phyloP scores from a whole-genome alignment of 53 echinoderm and acorn worm species.

The Astropecten irregularis region DNA sequence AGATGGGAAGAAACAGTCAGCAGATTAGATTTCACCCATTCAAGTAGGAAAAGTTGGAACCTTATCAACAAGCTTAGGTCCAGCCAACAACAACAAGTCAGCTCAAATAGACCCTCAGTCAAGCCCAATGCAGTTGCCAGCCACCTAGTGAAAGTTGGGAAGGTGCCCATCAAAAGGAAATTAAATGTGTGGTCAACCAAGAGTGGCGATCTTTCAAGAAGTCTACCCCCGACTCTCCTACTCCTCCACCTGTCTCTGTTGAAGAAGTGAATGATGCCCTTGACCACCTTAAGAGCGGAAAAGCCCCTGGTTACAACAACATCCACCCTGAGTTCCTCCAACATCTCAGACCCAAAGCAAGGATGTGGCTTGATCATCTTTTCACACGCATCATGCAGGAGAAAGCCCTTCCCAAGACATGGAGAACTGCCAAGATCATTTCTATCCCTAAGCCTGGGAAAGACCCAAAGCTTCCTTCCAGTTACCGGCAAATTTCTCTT shows the following conservation, averaged over 20 bases:
- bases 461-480: constrained; percentile 6
- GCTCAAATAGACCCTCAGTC: constrained; percentile 10
- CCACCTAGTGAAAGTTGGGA: constrained; percentile 9
- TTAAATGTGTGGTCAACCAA: not conserved
- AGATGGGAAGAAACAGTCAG: constrained; percentile 19
- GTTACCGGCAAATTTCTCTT: constrained; percentile 2
- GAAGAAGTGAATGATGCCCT: constrained; percentile 27
- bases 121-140: constrained; percentile 2
- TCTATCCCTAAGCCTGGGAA: constrained; percentile 18
- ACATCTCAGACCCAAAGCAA: constrained; percentile 2
- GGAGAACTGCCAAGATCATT: not conserved
- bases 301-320: constrained; percentile 47
- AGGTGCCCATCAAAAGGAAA: not conserved
- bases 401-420: constrained; percentile 1
- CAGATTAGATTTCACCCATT: constrained; percentile 38
- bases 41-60: constrained; percentile 35
- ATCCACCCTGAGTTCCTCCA: constrained; percentile 30
- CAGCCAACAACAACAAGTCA: constrained; percentile 9
- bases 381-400: not conserved
- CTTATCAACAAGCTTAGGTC: not conserved
- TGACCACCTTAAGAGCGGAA: not conserved
- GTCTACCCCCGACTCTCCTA: not conserved
- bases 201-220: constrained; percentile 6
- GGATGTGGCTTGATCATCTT: constrained; percentile 7
- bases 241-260: not conserved